Percentiles rank a stretch among this genome's conserved stretches.
phyloP scores from a whole-genome alignment of 1,140 invertebrate species.

The Sycobia sp. region DNA sequence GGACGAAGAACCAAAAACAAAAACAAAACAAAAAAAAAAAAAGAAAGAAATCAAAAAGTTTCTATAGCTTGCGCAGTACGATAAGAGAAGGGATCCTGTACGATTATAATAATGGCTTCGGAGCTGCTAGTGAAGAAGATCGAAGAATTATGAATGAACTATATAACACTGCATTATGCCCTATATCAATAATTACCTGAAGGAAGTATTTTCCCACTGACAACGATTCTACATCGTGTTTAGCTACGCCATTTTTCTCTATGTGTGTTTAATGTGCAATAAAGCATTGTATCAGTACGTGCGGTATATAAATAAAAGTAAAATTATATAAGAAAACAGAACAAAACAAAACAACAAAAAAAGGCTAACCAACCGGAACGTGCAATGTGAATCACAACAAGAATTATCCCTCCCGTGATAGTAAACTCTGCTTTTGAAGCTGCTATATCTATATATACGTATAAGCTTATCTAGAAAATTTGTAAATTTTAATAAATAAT shows the following conservation, averaged over 20 bases:
- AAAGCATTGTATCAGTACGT: conserved; percentile 1
- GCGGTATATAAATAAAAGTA: conserved; percentile 7
- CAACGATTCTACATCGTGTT: conserved; percentile 34
- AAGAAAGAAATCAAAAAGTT: conserved; percentile 17
- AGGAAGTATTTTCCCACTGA: conserved; percentile 34
- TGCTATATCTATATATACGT: not conserved
- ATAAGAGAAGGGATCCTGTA: not conserved
- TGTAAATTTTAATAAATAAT: too few relatives aligned
- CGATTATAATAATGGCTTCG: not conserved
- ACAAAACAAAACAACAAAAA: too few relatives aligned
- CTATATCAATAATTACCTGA: conserved; percentile 35
- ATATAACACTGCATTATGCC: conserved; percentile 1
- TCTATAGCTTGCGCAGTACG: not conserved
- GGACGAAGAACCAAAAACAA: too few relatives aligned
- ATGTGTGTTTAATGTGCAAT: not conserved
- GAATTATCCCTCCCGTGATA: conserved; percentile 9
- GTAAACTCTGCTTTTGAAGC: not conserved
- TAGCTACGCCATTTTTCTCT: conserved; percentile 14
- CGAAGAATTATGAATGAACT: not conserved
- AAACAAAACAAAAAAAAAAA: too few relatives aligned
- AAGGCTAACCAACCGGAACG: not conserved
- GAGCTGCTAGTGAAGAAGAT: too few relatives aligned
- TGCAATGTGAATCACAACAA: conserved; percentile 3
- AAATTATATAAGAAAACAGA: too few relatives aligned
- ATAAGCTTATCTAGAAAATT: too few relatives aligned